Evolutionary conservation across 2,797 vertebrate genomes (phyloP).

Genomic region (Pseudotriccus pelzelni): DNA sequence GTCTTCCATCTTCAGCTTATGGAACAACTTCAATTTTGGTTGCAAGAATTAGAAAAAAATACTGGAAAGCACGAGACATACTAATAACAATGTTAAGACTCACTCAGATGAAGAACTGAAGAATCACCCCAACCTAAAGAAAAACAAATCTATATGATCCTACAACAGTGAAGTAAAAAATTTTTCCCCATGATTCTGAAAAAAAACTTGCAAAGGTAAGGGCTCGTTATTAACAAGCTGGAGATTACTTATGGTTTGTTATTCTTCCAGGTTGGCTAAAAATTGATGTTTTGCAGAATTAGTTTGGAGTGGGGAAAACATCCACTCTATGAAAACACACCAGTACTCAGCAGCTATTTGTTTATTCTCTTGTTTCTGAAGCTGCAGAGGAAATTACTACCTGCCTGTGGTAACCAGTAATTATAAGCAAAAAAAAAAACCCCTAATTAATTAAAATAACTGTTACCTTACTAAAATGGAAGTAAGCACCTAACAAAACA

Average conservation of each 20-base stretch:
- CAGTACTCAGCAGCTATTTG: neutral
- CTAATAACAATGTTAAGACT: conserved; percentile 25
- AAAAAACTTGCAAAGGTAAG: neutral
- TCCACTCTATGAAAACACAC: neutral
- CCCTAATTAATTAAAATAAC: neutral
- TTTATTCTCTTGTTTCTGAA: conserved; percentile 27
- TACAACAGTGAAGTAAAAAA: neutral
- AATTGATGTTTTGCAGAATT: neutral
- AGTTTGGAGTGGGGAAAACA: neutral
- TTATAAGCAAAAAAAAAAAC: neutral
- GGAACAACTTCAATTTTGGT: neutral
- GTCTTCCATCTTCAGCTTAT: neutral
- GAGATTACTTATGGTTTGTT: neutral
- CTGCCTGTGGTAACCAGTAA: conserved; percentile 17
- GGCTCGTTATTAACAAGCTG: neutral
- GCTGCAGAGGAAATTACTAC: conserved; percentile 26
- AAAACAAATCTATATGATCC: neutral
- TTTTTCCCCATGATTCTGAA: neutral
- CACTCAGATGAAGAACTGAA: conserved; percentile 18
- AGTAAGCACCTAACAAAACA: neutral
- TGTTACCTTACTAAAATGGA: neutral
- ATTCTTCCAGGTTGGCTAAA: conserved; percentile 8
- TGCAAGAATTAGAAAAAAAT: neutral
- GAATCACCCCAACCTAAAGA: neutral
- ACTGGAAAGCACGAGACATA: neutral